Base-by-base conservation (phyloP, 2,797 vertebrate genomes). In the Acipenser oxyrinchus region DNA sequence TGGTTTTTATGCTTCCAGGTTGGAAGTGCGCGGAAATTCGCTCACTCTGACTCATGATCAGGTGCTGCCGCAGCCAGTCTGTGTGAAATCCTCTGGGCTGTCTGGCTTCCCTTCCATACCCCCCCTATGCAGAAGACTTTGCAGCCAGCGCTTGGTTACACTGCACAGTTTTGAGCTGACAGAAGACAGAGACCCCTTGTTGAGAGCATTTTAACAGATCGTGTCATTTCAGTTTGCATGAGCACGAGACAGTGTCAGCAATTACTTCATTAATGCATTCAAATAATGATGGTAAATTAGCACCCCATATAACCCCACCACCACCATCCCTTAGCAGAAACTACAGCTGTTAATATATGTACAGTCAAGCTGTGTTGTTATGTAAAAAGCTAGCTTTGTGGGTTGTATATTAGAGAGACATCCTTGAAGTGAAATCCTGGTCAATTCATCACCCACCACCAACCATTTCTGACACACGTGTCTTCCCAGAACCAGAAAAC, bases 81-180 rank as follows among this genome's bases (percentile, higher is more conserved):
- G 83, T 72, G 83, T 85, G 77, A 82, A 82, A 78, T 79, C 82
- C 86, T 86, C 81, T 81, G 85, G 84, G 86, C 86, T 82, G 86
- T 86, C 86, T 88, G 82, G 84, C 83, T 78, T 5, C 37, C 37
- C 37, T 4, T 37, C 37, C 37, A 37, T 37, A 37, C 37, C 37
- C 83, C 79, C 79, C 67, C 52, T 61, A 57, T 50, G 61, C 61
- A 60, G 60, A 66, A 67, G 53, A 23, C 62, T 18, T 48, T 9
- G n/a, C 9, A 18, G 51, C 61, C 51, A 37, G 61, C 7, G 63
- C 37, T 37, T 37, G 64, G 81, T 13, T 13, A n/a, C 55, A 58
- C 3, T 58, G 4, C 55, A 58, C 83, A 81, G 79, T n/a, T 64
- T 18, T 18, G 18, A 18, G 18, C 18, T 18, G 18, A 18, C 18